Percentiles rank a stretch among this genome's conserved stretches.
phyloP scores from a whole-genome alignment of 1,140 invertebrate species.

The Laodelphax striatellus region DNA sequence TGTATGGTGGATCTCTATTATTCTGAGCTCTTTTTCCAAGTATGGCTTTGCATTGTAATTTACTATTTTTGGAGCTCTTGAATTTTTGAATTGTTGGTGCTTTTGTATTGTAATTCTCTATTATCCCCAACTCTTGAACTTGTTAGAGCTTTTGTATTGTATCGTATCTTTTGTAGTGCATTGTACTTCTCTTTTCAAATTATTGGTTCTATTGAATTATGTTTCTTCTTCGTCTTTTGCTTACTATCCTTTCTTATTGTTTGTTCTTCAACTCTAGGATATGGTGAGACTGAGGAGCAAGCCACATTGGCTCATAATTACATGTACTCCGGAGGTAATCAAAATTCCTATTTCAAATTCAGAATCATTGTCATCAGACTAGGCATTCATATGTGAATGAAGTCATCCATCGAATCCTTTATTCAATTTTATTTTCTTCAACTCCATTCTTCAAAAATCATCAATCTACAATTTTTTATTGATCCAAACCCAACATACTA shows the following conservation, averaged over 20 bases:
- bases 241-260: constrained; percentile 12
- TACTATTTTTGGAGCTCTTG: too few relatives aligned
- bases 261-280: constrained; percentile 38
- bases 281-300: constrained; percentile 64
- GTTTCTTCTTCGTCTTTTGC: background rate
- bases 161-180: background rate
- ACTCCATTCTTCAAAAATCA: background rate
- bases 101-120: too few relatives aligned
- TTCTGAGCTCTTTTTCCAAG: too few relatives aligned
- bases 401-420: too few relatives aligned
- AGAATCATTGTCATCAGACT: background rate
- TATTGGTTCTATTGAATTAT: constrained; percentile 5
- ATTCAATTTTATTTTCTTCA: constrained; percentile 6
- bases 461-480: too few relatives aligned
- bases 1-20: too few relatives aligned
- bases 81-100: too few relatives aligned
- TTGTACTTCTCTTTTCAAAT: background rate
- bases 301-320: constrained; percentile 70
- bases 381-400: too few relatives aligned
- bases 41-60: too few relatives aligned
- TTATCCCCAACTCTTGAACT: too few relatives aligned
- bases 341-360: constrained; percentile 5
- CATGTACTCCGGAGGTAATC: constrained; percentile 67
- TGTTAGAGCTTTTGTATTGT: background rate
- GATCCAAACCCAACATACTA: too few relatives aligned